A percentile compares a stretch with the other conserved stretches of the same genome.
Evolutionary conservation across 1,140 invertebrate species (phyloP).

Genomic region (Cyrtorhinus lividipennis): DNA sequence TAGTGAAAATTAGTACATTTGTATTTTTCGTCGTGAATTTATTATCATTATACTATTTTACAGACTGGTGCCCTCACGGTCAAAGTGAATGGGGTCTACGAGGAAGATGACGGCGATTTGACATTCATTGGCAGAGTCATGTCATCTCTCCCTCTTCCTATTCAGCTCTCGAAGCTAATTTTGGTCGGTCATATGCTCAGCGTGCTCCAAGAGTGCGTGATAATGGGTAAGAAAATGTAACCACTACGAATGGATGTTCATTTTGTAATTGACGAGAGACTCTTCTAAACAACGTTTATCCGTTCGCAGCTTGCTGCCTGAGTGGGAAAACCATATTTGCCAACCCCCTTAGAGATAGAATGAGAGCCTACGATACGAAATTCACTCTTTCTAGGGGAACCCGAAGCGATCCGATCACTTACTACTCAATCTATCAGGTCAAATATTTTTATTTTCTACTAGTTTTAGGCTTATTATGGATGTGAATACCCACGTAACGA

Average conservation of each 20-base stretch:
- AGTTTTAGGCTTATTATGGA: too few species aligned
- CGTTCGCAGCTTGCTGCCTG: conserved; percentile 67
- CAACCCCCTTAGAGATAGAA: conserved; percentile 48
- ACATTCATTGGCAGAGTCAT: conserved; percentile 76
- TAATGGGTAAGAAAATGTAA: conserved; percentile 75
- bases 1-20: too few species aligned
- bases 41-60: too few species aligned
- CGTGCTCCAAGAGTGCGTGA: conserved; percentile 65
- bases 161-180: conserved; percentile 69
- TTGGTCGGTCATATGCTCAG: conserved; percentile 77
- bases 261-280: too few species aligned
- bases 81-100: conserved; percentile 35
- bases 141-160: conserved; percentile 66
- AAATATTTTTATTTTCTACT: too few species aligned
- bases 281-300: too few species aligned
- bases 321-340: conserved; percentile 68
- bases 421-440: conserved; percentile 65
- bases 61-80: conserved; percentile 51
- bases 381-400: conserved; percentile 65
- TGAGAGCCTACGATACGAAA: conserved; percentile 63
- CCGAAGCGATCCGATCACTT: conserved; percentile 70
- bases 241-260: too few species aligned
- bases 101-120: conserved; percentile 66
- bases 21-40: too few species aligned
- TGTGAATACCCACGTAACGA: too few species aligned